phyloP scores from a whole-genome alignment of 2,797 vertebrate genomes.

The Thamnophis elegans region DNA sequence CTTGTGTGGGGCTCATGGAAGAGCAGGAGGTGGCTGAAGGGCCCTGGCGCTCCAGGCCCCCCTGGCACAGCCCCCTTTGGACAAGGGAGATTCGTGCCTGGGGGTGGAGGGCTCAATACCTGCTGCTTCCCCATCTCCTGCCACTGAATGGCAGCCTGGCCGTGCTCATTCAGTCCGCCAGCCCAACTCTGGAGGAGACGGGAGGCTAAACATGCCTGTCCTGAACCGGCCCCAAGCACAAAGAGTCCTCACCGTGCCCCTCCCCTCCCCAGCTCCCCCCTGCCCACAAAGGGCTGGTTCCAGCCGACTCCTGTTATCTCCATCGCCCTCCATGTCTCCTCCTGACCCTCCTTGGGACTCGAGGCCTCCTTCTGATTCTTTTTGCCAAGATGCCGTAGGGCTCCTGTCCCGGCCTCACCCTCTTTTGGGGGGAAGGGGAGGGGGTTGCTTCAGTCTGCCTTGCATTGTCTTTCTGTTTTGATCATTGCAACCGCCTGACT shows the following conservation, averaged over 20 bases:
- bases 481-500: not conserved
- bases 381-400: not conserved
- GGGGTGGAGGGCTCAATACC: not conserved
- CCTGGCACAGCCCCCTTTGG: not conserved
- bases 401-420: not conserved
- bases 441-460: not conserved
- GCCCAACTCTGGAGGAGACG: not conserved
- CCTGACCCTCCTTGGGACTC: not conserved
- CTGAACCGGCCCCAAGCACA: not conserved
- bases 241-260: not conserved
- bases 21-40: not conserved
- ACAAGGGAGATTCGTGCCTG: not conserved
- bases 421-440: no score
- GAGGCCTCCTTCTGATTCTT: not conserved
- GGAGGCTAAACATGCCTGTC: no score
- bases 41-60: not conserved
- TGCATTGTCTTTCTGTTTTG: not conserved
- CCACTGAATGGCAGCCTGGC: not conserved
- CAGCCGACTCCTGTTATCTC: not conserved
- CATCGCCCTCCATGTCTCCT: not conserved
- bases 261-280: rapidly evolving
- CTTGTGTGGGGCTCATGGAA: not conserved
- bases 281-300: not conserved
- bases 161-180: not conserved
- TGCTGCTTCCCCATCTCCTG: not conserved